Conservation (phyloP, 1,140 invertebrate genomes). For the Stegodyphus dumicola region DNA sequence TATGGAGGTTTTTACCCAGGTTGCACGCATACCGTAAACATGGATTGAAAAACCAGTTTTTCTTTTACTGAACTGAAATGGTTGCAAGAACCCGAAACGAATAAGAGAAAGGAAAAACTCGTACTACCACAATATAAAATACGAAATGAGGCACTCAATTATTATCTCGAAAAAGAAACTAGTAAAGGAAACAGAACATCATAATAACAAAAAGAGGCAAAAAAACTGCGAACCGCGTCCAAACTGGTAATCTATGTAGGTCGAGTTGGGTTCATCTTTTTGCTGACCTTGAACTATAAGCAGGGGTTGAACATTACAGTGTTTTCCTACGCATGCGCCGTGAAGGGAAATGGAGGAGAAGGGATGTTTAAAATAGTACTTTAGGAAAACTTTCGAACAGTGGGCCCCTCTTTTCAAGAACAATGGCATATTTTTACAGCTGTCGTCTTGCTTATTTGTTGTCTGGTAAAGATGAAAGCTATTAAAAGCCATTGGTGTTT, state of each 20-base stretch:
- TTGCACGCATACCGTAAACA: too few species aligned
- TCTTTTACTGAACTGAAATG: too few species aligned
- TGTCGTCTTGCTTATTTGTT: too few species aligned
- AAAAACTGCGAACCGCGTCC: background rate
- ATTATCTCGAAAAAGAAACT: constrained; percentile 12
- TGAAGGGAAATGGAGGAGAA: too few species aligned
- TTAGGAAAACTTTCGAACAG: constrained; percentile 10
- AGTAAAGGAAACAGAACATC: background rate
- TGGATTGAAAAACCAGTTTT: too few species aligned
- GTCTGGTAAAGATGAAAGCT: too few species aligned
- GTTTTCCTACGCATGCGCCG: too few species aligned
- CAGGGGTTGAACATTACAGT: background rate
- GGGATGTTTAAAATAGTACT: too few species aligned
- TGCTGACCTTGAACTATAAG: constrained; percentile 28
- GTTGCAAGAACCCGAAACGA: too few species aligned
- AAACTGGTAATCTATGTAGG: constrained; percentile 48
- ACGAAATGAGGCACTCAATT: background rate
- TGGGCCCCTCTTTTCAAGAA: constrained; percentile 63
- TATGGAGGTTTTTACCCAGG: too few species aligned
- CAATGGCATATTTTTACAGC: constrained; percentile 71
- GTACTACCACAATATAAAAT: background rate
- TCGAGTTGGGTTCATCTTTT: constrained; percentile 27
- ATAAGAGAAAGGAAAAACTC: too few species aligned
- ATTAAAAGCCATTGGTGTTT: too few species aligned
- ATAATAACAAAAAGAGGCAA: background rate